Conservation (phyloP, 2,113 vertebrate species). For the Morone chrysops region DNA sequence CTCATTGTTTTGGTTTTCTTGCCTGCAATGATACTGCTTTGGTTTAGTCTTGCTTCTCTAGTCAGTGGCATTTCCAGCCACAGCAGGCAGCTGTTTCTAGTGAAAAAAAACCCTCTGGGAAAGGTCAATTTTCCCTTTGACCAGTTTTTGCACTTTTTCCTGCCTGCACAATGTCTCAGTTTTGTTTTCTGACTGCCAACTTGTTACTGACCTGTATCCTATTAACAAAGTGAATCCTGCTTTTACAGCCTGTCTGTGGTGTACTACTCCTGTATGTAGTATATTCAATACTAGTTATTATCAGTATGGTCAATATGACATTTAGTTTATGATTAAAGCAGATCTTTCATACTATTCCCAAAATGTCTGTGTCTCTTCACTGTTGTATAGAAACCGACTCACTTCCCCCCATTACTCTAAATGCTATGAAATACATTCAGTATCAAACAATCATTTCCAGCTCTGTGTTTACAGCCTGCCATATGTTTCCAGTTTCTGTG, state of each 20-base stretch:
- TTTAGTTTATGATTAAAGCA: background rate
- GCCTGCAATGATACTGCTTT: background rate
- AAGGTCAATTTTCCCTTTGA: background rate
- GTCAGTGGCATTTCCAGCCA: background rate
- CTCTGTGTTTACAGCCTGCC: constrained; percentile 54
- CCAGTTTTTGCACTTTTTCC: constrained; percentile 11
- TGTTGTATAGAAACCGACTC: constrained; percentile 74
- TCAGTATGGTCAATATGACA: background rate
- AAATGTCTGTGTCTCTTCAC: constrained; percentile 76
- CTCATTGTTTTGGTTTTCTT: constrained; percentile 2
- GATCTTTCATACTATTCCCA: background rate
- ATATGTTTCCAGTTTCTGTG: constrained; percentile 69
- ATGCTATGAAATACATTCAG: constrained; percentile 70
- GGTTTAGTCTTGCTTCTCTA: background rate
- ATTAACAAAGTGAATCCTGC: constrained; percentile 38
- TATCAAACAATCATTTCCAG: constrained; percentile 14
- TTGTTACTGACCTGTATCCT: constrained; percentile 1
- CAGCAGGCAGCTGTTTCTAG: background rate
- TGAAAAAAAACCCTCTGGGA: background rate
- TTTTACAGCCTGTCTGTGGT: constrained; percentile 23
- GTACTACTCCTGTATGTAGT: constrained; percentile 85
- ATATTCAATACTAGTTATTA: constrained; percentile 4
- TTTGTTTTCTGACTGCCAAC: constrained; percentile 9
- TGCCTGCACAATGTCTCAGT: background rate
- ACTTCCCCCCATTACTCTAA: too few species aligned